Evolutionary conservation across 2,888 invertebrate genomes (phyloP).

Genomic region (Ceramica pisi): DNA sequence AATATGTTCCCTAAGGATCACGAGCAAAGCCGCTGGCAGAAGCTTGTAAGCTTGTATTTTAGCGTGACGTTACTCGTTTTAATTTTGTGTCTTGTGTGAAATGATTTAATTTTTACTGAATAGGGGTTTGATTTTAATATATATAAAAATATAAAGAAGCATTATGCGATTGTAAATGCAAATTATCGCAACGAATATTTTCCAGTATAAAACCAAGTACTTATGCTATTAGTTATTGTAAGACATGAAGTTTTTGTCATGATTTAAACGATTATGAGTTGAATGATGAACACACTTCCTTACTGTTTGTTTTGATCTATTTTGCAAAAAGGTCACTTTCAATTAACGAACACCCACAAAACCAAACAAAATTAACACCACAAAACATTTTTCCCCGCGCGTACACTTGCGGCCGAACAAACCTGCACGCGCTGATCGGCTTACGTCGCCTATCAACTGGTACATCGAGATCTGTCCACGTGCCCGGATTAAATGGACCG

Average conservation of each 20-base stretch:
- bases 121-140: too few relatives aligned
- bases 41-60: neutral
- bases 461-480: conserved; percentile 78
- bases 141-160: neutral
- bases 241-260: too few relatives aligned
- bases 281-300: too few relatives aligned
- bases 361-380: conserved; percentile 4
- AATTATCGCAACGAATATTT: too few relatives aligned
- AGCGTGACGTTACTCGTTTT: neutral
- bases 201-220: too few relatives aligned
- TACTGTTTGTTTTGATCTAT: too few relatives aligned
- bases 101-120: neutral
- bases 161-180: neutral
- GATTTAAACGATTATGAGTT: too few relatives aligned
- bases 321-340: too few relatives aligned
- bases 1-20: too few relatives aligned
- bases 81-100: neutral
- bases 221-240: too few relatives aligned
- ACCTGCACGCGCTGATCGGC: conserved; percentile 82
- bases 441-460: conserved; percentile 79
- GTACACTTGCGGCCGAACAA: conserved; percentile 75
- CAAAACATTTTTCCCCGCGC: conserved; percentile 55
- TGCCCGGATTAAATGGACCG: conserved; percentile 80
- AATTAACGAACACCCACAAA: neutral
- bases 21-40: too few relatives aligned